Evolutionary conservation across 2,888 invertebrate species (phyloP), one percentile per base, ranked within the genome.

Genomic region (Stenichneumon culpator): DNA sequence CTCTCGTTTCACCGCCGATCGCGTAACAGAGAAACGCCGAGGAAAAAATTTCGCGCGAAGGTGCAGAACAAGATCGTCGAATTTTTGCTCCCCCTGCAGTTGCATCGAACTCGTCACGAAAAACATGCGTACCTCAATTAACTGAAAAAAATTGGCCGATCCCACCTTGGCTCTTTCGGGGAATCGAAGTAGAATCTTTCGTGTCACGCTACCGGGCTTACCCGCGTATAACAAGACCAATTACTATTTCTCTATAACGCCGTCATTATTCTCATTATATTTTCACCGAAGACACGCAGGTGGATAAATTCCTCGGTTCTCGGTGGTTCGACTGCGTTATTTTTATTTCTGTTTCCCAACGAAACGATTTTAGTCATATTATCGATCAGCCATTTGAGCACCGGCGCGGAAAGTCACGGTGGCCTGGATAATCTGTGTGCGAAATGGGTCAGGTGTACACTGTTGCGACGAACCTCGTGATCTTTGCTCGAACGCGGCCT

Each of bases 121-220:
- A 70, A 28, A 75, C 63, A 82, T 75, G 70, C 69, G 81, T 52
- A 22, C 74, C 36, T 74, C 63, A 50, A 70, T 82, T 82, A 70
- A 63, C 52, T 19, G 75, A 19, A 9, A 22, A 50, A 75, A 75
- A 75, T 81, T 75, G 81, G 75, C 39, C 63, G 63, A 63, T 63
- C 54, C 2, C 47, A 63, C 32, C 75, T 57, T 25, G 57, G 60
- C 69, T 11, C 19, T 32, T 80, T 82, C 63, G 63, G 39, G 25
- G 39, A 75, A 70, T 81, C 74, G 74, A 16, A 50, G n/a, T 50
- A 39, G 69, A 68, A 70, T 75, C 44, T 32, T 52, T 44, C 63
- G 50, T 25, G 50, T 9, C 32, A 14, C 32, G 47, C 74, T 19
- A 36, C n/a, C 16, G 22, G 16, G n/a, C 54, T 54, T 74, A 52